Base-by-base conservation (phyloP, 2,113 vertebrate genomes). In the Lepus timidus region DNA sequence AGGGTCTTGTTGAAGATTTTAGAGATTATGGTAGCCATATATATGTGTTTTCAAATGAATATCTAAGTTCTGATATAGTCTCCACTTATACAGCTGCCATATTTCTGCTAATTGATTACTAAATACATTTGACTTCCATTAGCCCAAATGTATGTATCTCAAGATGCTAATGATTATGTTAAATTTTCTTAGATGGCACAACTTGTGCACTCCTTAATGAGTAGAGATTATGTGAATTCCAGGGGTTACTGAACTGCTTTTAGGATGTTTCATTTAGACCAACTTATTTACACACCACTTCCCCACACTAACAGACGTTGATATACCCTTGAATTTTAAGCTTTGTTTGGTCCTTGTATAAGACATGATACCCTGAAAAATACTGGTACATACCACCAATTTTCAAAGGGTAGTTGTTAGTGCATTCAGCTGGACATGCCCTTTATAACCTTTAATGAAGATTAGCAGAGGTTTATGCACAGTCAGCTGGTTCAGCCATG, bases 91-190 rank as follows among this genome's bases (percentile, higher is more conserved):
- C 8, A 88, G 31, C 58, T 8, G 44, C 44, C 33, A 76, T 51
- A 51, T 75, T 93, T 95, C 86, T 65, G 88, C 70, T 75, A 75
- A 75, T 85, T 61, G n/a, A 36, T 74, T 58, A 65, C 29, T 36
- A 85, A 81, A 65, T 71, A 64, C 25, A 84, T 80, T 87, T 65
- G 31, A 49, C 70, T 81, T 61, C 17, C 83, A 74, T 73, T 68
- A 58, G 39, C 9, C 9, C 23, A 93, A 68, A n/a, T 62, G 9
- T 1, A 83, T 14, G n/a, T 73, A 73, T 67, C 1, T 20, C 8
- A 55, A 65, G 78, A 52, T 85, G 31, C 1, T 64, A 65, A 55
- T 79, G 68, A 79, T 75, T 75, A 23, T 0, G 44, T 16, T 85
- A 67, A 33, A 73, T 27, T 67, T 93, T 82, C 68, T 83, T 61